Evolutionary conservation across 2,113 vertebrate genomes (phyloP), one percentile per base, ranked within the genome.

Genomic region (Glaucidium brasilianum): DNA sequence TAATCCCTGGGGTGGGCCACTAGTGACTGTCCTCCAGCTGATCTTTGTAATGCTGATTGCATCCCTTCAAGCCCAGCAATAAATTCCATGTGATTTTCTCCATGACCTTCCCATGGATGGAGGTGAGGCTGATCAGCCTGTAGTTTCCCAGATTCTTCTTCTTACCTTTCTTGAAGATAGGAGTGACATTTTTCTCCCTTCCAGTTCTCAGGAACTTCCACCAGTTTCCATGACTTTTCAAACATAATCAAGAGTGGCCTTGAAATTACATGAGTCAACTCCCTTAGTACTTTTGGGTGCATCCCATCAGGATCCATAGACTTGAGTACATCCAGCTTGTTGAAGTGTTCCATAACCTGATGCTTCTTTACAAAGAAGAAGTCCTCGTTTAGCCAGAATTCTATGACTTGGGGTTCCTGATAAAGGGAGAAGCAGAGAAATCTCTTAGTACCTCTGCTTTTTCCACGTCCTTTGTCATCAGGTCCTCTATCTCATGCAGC

Each of bases 81-180:
- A 84, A 83, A 56, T 94, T 85, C 53, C 39, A n/a, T 50, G 32
- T 68, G 63, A 79, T 87, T 84, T 94, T 5, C 35, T 94, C 35
- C 34, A 23, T 58, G 53, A 55, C 68, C 21, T 92, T 82, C 41
- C 10, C 64, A 47, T 13, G 29, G 34, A 15, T 11, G 29, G 34
- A 74, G 49, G 15, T 1, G 7, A 82, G 50, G 15, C 10, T 74
- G 22, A 60, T 59, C 58, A 74, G 25, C 10, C 11, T 34, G n/a
- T 45, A 67, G 58, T 26, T 84, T 14, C 19, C 7, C 25, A 85
- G 15, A 62, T 41, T 12, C 30, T 22, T 7, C 39, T 85, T 67
- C 47, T 60, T 68, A 58, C 9, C 34, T 52, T 91, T 58, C 47
- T 79, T 53, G 41, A 73, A 94, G 34, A 19, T 11, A 67, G 12